These are phyloP conservation scores for Phragmatobia fuliginosa DNA, from an alignment of 2,888 invertebrate species.

Conservation along the genomic window DNA sequence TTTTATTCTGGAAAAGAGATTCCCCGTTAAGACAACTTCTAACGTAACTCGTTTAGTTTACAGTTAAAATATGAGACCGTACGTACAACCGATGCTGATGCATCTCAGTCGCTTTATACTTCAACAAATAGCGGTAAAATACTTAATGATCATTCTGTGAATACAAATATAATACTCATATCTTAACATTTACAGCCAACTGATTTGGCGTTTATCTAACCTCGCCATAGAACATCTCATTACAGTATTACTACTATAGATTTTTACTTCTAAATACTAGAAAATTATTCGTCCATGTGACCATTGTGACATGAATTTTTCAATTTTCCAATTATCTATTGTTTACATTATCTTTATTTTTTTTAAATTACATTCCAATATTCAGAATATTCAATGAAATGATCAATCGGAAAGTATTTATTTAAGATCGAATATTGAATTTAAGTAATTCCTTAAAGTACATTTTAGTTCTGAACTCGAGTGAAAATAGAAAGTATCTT, in stretches of 20 bases:
- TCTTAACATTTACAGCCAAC: not conserved
- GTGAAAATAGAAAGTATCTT: conserved; percentile 47
- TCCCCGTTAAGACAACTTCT: conserved; percentile 25
- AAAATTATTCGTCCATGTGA: too few species aligned
- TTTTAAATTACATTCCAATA: not conserved
- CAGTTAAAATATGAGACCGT: conserved; percentile 23
- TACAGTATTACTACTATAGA: too few species aligned
- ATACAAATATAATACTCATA: not conserved
- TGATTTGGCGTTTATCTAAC: not conserved
- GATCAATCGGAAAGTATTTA: not conserved
- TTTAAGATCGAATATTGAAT: too few species aligned
- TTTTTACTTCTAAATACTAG: too few species aligned
- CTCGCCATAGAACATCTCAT: not conserved
- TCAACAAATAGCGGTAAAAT: conserved; percentile 5
- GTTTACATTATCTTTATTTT: not conserved
- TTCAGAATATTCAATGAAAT: not conserved
- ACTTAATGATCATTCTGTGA: not conserved
- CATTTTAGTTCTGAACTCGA: conserved; percentile 18
- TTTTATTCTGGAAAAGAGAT: conserved; percentile 69
- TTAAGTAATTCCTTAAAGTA: not conserved
- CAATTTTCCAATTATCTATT: not conserved
- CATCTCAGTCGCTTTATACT: not conserved
- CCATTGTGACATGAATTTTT: not conserved
- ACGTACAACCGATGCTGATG: conserved; percentile 1
- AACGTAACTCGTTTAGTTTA: conserved; percentile 33